A percentile compares a stretch with the other conserved stretches of the same genome.
Evolutionary conservation across 2,113 vertebrate species (phyloP).

Genomic region (Mobula hypostoma): DNA sequence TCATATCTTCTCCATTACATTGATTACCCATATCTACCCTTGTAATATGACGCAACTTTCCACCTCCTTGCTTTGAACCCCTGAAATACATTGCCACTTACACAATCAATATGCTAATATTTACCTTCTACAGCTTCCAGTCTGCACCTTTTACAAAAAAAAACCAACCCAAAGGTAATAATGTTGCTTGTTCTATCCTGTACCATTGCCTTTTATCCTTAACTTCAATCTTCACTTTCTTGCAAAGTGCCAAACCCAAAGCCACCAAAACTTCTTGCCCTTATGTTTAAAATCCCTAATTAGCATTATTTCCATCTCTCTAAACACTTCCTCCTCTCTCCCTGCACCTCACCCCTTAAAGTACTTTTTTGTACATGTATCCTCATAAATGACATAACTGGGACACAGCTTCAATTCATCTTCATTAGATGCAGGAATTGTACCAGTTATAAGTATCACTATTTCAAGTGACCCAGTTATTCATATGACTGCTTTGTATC

Average conservation of each 20-base stretch:
- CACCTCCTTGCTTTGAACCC: background rate
- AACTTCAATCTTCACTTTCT: background rate
- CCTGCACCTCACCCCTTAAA: background rate
- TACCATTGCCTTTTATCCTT: background rate
- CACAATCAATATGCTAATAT: background rate
- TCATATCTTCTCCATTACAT: background rate
- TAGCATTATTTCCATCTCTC: background rate
- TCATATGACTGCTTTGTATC: background rate
- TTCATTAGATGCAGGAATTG: background rate
- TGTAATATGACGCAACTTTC: background rate
- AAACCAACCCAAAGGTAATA: background rate
- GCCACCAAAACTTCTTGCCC: background rate
- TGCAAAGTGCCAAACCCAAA: background rate
- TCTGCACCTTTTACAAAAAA: background rate
- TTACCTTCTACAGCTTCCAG: background rate
- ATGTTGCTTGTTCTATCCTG: background rate
- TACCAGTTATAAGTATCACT: background rate
- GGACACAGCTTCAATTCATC: background rate
- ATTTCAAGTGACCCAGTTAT: background rate
- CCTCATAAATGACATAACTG: background rate
- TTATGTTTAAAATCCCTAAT: background rate
- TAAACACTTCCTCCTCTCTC: background rate
- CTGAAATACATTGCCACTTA: background rate
- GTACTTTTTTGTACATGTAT: background rate
- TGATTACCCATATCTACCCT: background rate